Evolutionary conservation across 2,888 invertebrate genomes (phyloP), one percentile per base, ranked within the genome.

Genomic region (Clivina fossor): DNA sequence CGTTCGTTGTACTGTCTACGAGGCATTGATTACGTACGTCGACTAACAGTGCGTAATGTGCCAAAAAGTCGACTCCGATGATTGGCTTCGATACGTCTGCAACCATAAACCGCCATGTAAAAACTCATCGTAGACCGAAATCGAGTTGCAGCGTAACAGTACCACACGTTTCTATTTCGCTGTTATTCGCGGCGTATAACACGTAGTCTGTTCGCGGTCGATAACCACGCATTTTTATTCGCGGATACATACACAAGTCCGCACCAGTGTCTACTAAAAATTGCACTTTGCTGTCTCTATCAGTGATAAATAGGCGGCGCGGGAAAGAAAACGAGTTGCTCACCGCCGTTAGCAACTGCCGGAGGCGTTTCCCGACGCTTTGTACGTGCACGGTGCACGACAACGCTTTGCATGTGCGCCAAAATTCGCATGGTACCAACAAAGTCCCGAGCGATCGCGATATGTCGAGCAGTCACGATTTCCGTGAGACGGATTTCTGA

Each of bases 11-110:
- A 3, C 32, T n/a, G 13, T 64, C 64, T 1, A 65, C 26, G 0
- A 71, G 20, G 0, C 62, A 56, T 3, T 57, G 44, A 9, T 66
- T 62, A 3, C 57, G 47, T 1, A 64, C 16, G 43, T 70, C 69
- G 2, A 69, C 66, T 1, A 70, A 56, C 0, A 72, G 57, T n/a
- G 63, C 61, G 44, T 61, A 69, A 44, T 64, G 61, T 1, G 37
- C 41, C 9, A 70, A 50, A 44, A 71, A 69, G 59, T 70, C 68
- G 1, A 63, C 66, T 3, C 69, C 67, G 16, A 70, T 68, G 9
- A 71, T 70, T 0, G 70, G 65, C 11, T 62, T 64, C 0, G 65
- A 56, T 2, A 69, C 65, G 38, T 70, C 67, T 0, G 69, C 69
- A 1, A 70, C 60, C 0, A 67, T 56, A 54, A 71, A 71, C 2